Evolutionary conservation across 2,888 invertebrate species (phyloP).

Genomic region (Argyra leucocephala): DNA sequence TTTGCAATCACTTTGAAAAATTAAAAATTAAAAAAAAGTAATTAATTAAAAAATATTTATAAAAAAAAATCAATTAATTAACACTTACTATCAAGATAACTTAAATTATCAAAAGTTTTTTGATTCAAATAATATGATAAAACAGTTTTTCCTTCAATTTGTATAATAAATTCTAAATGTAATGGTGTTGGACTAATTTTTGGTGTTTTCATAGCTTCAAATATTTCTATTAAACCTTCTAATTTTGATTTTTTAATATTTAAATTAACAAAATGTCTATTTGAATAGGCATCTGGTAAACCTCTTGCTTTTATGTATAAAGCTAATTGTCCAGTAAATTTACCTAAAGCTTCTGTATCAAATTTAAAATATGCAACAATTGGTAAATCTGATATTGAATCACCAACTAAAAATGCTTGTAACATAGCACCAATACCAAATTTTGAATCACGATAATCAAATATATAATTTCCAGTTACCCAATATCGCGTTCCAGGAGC

Average conservation of each 20-base stretch:
- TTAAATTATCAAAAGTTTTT: conserved; percentile 53
- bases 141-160: conserved; percentile 58
- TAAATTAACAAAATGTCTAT: conserved; percentile 42
- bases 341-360: conserved; percentile 50
- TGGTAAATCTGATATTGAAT: conserved; percentile 55
- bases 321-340: conserved; percentile 52
- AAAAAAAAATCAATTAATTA: background rate
- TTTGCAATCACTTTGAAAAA: conserved; percentile 47
- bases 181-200: conserved; percentile 45
- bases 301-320: conserved; percentile 50
- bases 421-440: conserved; percentile 52
- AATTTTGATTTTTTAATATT: conserved; percentile 46
- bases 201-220: conserved; percentile 45
- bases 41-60: conserved; percentile 2
- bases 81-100: conserved; percentile 52
- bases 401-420: conserved; percentile 55
- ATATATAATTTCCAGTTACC: conserved; percentile 62
- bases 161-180: conserved; percentile 57
- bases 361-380: conserved; percentile 51
- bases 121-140: conserved; percentile 58
- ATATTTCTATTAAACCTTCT: conserved; percentile 46
- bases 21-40: background rate
- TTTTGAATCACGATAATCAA: conserved; percentile 57
- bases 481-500: conserved; percentile 51
- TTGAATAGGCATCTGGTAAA: conserved; percentile 44